phyloP scores from a whole-genome alignment of 1,140 invertebrate genomes.

The Drosophila nigromelanica region DNA sequence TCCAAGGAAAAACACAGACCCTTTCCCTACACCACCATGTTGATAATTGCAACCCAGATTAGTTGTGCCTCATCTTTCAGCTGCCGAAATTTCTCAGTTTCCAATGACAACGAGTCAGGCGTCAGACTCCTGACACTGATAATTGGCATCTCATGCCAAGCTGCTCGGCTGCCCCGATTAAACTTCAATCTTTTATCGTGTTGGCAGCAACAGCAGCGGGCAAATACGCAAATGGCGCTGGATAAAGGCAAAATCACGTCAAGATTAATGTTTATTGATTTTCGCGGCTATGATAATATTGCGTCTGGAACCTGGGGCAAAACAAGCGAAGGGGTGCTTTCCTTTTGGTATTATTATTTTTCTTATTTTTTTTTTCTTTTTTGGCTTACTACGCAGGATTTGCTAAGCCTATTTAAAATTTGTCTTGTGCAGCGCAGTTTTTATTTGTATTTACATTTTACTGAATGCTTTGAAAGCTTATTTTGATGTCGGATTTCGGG shows the following conservation, averaged over 20 bases:
- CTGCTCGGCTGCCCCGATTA: conserved; percentile 36
- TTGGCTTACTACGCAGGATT: conserved; percentile 73
- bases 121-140: conserved; percentile 35
- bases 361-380: background rate
- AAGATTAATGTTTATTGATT: conserved; percentile 82
- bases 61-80: conserved; percentile 23
- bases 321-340: conserved; percentile 30
- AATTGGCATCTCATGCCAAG: conserved; percentile 39
- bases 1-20: background rate
- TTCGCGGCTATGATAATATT: conserved; percentile 67
- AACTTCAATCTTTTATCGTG: conserved; percentile 66
- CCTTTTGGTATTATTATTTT: background rate
- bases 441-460: conserved; percentile 64
- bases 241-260: conserved; percentile 75
- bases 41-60: conserved; percentile 21
- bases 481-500: conserved; percentile 15
- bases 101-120: background rate
- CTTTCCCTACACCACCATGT: background rate
- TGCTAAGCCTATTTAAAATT: conserved; percentile 72
- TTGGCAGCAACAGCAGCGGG: conserved; percentile 9
- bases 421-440: conserved; percentile 38
- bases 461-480: conserved; percentile 1
- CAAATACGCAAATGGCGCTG: conserved; percentile 74
- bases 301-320: conserved; percentile 17
- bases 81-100: conserved; percentile 7